These are phyloP conservation scores for Andrena haemorrhoa DNA, from an alignment of 2,888 invertebrate species.

Conservation along the genomic window DNA sequence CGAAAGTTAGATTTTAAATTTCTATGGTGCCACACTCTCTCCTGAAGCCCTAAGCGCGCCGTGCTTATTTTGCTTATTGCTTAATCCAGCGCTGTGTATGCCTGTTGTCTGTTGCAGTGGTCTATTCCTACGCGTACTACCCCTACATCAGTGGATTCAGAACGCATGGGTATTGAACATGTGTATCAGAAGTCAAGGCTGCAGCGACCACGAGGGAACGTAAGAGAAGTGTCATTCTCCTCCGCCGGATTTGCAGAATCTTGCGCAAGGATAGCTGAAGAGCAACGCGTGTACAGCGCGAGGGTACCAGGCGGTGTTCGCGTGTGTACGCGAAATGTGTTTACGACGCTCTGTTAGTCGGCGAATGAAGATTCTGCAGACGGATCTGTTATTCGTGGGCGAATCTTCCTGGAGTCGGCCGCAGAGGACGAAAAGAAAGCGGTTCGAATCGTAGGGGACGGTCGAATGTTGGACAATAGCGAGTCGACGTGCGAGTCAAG, in stretches of 20 bases:
- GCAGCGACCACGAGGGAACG: background rate
- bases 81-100: background rate
- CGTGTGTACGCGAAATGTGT: background rate
- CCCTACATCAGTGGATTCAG: slow-evolving; percentile 43
- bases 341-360: slow-evolving; percentile 23
- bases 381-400: background rate
- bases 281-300: background rate
- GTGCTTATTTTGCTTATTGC: background rate
- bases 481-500: slow-evolving; percentile 5
- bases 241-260: background rate
- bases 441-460: slow-evolving; percentile 14
- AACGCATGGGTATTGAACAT: background rate
- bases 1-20: too few species aligned
- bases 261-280: background rate
- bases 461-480: slow-evolving; percentile 8
- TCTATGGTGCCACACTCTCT: too few species aligned
- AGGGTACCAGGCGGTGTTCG: background rate
- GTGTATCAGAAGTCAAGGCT: background rate
- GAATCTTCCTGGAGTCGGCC: slow-evolving; percentile 12
- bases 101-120: slow-evolving; percentile 74
- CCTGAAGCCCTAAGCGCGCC: background rate
- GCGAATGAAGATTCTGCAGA: slow-evolving; percentile 1
- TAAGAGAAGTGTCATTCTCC: background rate
- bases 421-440: slow-evolving; percentile 34
- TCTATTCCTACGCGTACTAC: slow-evolving; percentile 72